phyloP scores from a whole-genome alignment of 2,888 invertebrate species.

The Cactoblastis cactorum region DNA sequence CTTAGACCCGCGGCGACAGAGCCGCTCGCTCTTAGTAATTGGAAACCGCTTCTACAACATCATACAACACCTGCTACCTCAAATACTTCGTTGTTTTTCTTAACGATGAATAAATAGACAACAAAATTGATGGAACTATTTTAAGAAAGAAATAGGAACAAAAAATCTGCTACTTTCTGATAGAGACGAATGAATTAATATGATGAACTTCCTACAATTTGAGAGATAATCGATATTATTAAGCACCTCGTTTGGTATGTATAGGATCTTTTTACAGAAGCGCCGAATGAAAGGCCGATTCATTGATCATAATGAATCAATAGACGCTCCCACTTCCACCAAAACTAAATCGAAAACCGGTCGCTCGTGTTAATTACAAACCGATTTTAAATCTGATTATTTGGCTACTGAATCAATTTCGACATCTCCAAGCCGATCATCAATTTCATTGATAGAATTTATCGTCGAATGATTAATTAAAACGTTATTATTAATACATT shows the following conservation, averaged over 20 bases:
- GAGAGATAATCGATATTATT: constrained; percentile 53
- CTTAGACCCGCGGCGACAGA: constrained; percentile 54
- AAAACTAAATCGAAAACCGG: constrained; percentile 56
- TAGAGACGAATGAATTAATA: constrained; percentile 38
- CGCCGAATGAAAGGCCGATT: constrained; percentile 63
- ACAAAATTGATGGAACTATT: constrained; percentile 8
- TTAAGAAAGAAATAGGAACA: constrained; percentile 11
- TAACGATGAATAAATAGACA: constrained; percentile 9
- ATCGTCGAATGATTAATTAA: constrained; percentile 57
- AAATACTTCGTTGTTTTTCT: constrained; percentile 20
- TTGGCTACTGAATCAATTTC: constrained; percentile 65
- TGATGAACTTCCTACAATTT: constrained; percentile 50
- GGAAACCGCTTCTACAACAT: constrained; percentile 53
- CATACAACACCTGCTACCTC: constrained; percentile 33
- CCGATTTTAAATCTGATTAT: constrained; percentile 67
- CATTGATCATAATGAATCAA: constrained; percentile 73
- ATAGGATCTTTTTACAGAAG: constrained; percentile 45
- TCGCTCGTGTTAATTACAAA: constrained; percentile 69
- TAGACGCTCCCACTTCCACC: constrained; percentile 57
- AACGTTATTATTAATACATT: constrained; percentile 45
- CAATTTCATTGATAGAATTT: constrained; percentile 61
- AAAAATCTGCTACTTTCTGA: constrained; percentile 33
- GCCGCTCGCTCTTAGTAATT: constrained; percentile 56
- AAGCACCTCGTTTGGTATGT: constrained; percentile 43
- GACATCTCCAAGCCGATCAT: constrained; percentile 56